These are phyloP conservation scores for Molothrus ater DNA, from an alignment of 2,797 vertebrate genomes.

Conservation along the genomic window DNA sequence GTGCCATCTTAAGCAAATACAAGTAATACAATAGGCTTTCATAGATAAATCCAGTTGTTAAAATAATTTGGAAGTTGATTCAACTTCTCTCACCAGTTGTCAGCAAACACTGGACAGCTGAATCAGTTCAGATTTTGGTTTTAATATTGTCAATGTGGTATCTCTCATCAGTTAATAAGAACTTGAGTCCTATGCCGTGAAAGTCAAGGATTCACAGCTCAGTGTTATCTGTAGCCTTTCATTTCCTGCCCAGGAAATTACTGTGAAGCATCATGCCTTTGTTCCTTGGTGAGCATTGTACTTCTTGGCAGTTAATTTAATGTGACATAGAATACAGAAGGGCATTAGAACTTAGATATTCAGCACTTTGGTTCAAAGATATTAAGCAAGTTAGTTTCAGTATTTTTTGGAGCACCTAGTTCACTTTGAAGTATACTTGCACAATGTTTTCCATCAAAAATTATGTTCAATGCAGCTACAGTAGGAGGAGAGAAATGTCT, in stretches of 20 bases:
- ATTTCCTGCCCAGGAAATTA: constrained; percentile 99
- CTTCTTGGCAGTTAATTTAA: constrained; percentile 47
- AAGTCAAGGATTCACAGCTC: constrained; percentile 53
- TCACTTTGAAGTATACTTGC: constrained; percentile 2
- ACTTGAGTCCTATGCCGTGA: constrained; percentile 1
- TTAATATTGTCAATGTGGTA: constrained; percentile 70
- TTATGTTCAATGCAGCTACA: not conserved
- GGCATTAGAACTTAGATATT: constrained; percentile 25
- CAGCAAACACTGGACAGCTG: not conserved
- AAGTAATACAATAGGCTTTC: not conserved
- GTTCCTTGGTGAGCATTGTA: constrained; percentile 33
- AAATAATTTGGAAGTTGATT: not conserved
- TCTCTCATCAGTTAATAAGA: constrained; percentile 81
- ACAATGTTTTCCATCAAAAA: not conserved
- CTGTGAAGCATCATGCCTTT: constrained; percentile 68
- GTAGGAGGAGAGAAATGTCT: not conserved
- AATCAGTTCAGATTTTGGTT: constrained; percentile 62
- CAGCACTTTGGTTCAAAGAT: not conserved
- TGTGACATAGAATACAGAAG: not conserved
- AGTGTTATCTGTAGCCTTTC: constrained; percentile 76
- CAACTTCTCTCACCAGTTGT: constrained; percentile 27
- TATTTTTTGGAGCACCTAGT: constrained; percentile 31
- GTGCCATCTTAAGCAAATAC: constrained; percentile 19
- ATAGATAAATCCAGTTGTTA: constrained; percentile 40
- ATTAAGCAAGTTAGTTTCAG: not conserved